These are phyloP conservation scores for Sebastes aleutianus DNA, from an alignment of 2,797 vertebrate species.

Conservation along the genomic window DNA sequence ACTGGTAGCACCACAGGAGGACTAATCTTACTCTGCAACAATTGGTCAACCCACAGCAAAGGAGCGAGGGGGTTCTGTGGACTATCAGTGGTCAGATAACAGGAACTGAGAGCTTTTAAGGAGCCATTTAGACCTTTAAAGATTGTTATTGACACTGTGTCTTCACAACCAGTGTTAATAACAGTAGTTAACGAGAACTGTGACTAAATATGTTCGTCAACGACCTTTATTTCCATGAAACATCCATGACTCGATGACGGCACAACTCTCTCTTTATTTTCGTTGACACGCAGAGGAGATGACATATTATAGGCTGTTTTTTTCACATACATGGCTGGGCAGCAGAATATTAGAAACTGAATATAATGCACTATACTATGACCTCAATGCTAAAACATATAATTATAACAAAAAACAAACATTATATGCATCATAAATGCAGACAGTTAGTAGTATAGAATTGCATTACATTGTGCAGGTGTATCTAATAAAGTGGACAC, in stretches of 20 bases:
- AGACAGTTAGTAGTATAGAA: not conserved
- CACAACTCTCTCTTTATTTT: no score
- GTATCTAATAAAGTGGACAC: not conserved
- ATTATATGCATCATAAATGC: not conserved
- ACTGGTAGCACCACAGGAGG: not conserved
- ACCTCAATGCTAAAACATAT: not conserved
- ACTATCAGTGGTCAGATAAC: not conserved
- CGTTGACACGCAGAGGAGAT: no score
- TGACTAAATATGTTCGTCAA: not conserved
- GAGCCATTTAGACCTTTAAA: not conserved
- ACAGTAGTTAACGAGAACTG: not conserved
- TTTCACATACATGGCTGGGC: not conserved
- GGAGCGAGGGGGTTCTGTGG: not conserved
- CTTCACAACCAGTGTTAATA: not conserved
- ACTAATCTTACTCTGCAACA: slow-evolving; percentile 13
- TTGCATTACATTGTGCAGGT: not conserved
- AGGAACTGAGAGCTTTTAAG: not conserved
- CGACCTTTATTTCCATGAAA: not conserved
- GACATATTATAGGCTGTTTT: no score
- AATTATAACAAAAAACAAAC: not conserved
- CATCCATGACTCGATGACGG: not conserved
- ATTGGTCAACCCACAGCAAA: slow-evolving; percentile 4
- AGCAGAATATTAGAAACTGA: not conserved
- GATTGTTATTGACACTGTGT: not conserved
- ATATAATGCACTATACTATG: not conserved